phyloP scores from a whole-genome alignment of 1,140 invertebrate genomes.

The Drosophila parvula region DNA sequence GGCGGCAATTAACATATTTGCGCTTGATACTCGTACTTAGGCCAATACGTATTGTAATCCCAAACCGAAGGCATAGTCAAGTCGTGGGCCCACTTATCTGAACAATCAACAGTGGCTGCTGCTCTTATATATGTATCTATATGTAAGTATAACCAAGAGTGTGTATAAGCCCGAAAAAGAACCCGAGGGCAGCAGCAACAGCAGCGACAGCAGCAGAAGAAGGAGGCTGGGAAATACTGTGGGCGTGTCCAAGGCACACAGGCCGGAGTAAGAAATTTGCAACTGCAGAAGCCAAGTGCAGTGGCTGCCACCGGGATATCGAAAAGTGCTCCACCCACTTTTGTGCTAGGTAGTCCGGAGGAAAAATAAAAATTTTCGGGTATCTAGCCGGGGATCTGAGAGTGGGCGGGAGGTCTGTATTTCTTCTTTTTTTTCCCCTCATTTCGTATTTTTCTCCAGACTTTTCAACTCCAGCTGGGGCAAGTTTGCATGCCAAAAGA shows the following conservation, averaged over 20 bases:
- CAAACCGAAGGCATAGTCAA: slow-evolving; percentile 41
- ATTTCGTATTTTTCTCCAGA: slow-evolving; percentile 4
- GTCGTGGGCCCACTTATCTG: slow-evolving; percentile 57
- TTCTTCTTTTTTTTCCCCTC: background rate
- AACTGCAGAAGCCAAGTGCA: slow-evolving; percentile 70
- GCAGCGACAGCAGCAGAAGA: slow-evolving; percentile 24
- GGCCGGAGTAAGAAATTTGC: slow-evolving; percentile 61
- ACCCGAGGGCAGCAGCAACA: slow-evolving; percentile 29
- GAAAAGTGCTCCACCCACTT: slow-evolving; percentile 54
- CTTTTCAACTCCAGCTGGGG: slow-evolving; percentile 35
- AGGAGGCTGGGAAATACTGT: slow-evolving; percentile 21
- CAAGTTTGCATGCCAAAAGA: slow-evolving; percentile 55
- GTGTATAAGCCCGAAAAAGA: slow-evolving; percentile 36
- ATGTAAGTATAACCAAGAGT: slow-evolving; percentile 3
- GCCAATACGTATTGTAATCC: slow-evolving; percentile 32
- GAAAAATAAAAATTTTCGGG: slow-evolving; percentile 45
- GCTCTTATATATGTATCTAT: background rate
- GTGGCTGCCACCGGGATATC: slow-evolving; percentile 62
- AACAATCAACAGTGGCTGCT: slow-evolving; percentile 46
- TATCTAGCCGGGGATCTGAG: slow-evolving; percentile 54
- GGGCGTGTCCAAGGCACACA: slow-evolving; percentile 48
- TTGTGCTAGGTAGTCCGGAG: slow-evolving; percentile 36
- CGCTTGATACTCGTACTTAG: slow-evolving; percentile 27
- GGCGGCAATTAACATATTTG: slow-evolving; percentile 61
- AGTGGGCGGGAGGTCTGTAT: slow-evolving; percentile 23